Conservation (phyloP, 2,113 vertebrate species). For the Amblyornis subalaris region DNA sequence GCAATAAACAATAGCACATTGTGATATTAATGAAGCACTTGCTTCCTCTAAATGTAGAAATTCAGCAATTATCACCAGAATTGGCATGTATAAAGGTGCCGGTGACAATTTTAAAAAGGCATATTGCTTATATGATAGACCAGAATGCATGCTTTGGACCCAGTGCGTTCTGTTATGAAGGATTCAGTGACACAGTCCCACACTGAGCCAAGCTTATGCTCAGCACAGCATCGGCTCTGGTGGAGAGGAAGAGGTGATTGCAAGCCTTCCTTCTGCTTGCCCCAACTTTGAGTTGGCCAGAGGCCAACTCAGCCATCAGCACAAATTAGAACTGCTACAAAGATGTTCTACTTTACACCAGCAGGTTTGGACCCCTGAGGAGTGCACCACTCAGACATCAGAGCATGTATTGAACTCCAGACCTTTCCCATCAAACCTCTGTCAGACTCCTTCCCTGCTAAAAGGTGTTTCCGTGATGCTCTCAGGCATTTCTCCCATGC, state of each 20-base stretch:
- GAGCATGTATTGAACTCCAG: conserved; percentile 17
- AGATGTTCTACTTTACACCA: conserved; percentile 33
- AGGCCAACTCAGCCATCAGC: conserved; percentile 50
- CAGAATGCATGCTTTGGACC: conserved; percentile 57
- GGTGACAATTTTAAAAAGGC: conserved; percentile 73
- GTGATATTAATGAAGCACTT: conserved; percentile 73
- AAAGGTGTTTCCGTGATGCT: not conserved
- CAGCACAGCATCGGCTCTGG: not conserved
- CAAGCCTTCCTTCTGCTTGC: conserved; percentile 58
- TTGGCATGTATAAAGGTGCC: conserved; percentile 68
- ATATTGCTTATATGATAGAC: conserved; percentile 72
- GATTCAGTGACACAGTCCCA: conserved; percentile 49
- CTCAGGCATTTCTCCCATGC: not conserved
- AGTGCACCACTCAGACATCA: conserved; percentile 1
- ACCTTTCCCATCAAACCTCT: conserved; percentile 26
- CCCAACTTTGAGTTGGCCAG: conserved; percentile 19
- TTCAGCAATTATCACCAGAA: conserved; percentile 76
- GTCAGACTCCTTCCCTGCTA: not conserved
- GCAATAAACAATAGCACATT: conserved; percentile 74
- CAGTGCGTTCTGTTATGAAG: conserved; percentile 48
- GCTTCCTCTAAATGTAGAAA: conserved; percentile 74
- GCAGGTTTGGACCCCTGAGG: conserved; percentile 44
- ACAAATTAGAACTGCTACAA: conserved; percentile 49
- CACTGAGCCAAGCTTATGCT: conserved; percentile 62
- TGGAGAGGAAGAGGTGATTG: conserved; percentile 48